Conservation (phyloP, 2,797 vertebrate genomes). For the Amblyraja radiata region DNA sequence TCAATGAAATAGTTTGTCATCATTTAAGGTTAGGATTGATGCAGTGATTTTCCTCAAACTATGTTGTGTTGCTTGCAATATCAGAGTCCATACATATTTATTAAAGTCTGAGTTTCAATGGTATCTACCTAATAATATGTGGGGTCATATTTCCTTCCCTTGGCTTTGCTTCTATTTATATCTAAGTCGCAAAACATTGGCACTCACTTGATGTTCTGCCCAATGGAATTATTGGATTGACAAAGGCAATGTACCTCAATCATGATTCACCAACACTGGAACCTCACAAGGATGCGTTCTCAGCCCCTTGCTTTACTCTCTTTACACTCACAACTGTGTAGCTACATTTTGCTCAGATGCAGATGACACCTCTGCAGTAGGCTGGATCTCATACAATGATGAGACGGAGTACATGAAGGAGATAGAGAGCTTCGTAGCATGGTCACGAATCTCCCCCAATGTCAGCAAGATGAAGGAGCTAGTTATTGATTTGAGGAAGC, state of each 20-base stretch:
- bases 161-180: not conserved
- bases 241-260: not conserved
- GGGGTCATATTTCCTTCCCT: not conserved
- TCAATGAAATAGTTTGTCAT: not conserved
- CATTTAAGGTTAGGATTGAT: not conserved
- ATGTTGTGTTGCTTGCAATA: not conserved
- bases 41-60: not conserved
- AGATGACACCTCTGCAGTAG: too few species aligned
- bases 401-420: too few species aligned
- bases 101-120: not conserved
- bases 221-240: not conserved
- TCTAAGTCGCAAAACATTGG: not conserved
- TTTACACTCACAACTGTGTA: too few species aligned
- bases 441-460: too few species aligned
- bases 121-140: not conserved
- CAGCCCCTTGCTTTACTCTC: too few species aligned
- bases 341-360: too few species aligned
- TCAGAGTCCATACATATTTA: not conserved
- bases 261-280: too few species aligned
- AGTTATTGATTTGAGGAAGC: too few species aligned
- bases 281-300: too few species aligned
- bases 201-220: not conserved
- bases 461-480: too few species aligned
- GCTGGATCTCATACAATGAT: too few species aligned
- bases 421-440: too few species aligned